These are phyloP conservation scores for Halcyon chelicuti DNA, from an alignment of 2,797 vertebrate species.

Conservation along the genomic window DNA sequence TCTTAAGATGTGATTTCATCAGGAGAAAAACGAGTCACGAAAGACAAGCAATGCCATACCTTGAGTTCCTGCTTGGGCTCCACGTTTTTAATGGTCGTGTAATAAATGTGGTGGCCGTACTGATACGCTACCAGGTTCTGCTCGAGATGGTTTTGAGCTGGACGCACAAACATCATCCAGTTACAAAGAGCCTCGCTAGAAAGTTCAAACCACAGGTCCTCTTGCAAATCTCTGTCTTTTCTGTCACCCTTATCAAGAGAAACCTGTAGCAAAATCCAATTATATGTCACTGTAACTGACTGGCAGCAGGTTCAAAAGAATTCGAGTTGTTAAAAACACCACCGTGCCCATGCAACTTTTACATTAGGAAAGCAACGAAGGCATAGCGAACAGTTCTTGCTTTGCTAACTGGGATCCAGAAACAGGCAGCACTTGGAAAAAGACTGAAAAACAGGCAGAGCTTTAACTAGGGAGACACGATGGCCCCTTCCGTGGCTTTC, in stretches of 20 bases:
- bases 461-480: background rate
- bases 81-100: slow-evolving; percentile 97
- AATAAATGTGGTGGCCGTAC: slow-evolving; percentile 95
- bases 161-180: slow-evolving; percentile 99
- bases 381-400: background rate
- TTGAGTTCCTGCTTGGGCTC: slow-evolving; percentile 98
- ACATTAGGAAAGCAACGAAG: background rate
- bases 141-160: slow-evolving; percentile 95
- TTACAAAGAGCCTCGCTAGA: slow-evolving; percentile 95
- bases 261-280: slow-evolving; percentile 78
- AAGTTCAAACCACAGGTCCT: slow-evolving; percentile 93
- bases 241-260: slow-evolving; percentile 87
- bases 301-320: background rate
- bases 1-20: background rate
- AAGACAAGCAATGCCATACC: slow-evolving; percentile 71
- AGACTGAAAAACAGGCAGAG: background rate
- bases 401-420: background rate
- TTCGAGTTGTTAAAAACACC: background rate
- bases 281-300: background rate
- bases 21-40: background rate
- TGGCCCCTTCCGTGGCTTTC: background rate
- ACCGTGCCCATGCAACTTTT: background rate
- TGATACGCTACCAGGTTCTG: slow-evolving; percentile 99
- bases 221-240: slow-evolving; percentile 80
- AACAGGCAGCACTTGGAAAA: background rate